A percentile compares a stretch with the other conserved stretches of the same genome.
Conservation (phyloP, 2,797 vertebrate genomes). For the Denticeps clupeoides region DNA sequence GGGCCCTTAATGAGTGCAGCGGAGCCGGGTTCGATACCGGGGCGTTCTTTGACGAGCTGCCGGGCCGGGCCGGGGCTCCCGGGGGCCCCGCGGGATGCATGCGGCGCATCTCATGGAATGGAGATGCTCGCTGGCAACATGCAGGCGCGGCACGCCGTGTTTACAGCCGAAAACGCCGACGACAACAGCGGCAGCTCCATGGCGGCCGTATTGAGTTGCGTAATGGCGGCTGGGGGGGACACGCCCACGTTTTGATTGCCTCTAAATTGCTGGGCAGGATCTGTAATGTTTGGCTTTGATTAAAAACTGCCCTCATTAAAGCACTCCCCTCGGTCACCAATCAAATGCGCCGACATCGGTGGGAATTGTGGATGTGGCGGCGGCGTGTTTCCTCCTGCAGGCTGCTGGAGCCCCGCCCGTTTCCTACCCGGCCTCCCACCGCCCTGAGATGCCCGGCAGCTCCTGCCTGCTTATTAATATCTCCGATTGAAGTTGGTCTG, state of each 20-base stretch:
- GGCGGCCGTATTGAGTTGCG: too few relatives aligned
- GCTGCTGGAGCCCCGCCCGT: conserved; percentile 7
- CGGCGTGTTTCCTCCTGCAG: background rate
- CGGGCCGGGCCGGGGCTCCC: background rate
- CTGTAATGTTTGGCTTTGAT: conserved; percentile 28
- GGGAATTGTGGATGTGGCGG: background rate
- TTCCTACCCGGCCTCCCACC: conserved; percentile 6
- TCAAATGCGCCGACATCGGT: background rate
- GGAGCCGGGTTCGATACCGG: conserved; percentile 39
- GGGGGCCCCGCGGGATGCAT: background rate
- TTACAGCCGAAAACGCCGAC: too few relatives aligned
- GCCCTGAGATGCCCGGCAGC: conserved; percentile 21
- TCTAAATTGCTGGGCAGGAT: conserved; percentile 6
- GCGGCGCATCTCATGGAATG: too few relatives aligned
- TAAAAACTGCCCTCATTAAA: conserved; percentile 25
- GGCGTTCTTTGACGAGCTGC: background rate
- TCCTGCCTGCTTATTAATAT: conserved; percentile 33
- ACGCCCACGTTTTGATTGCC: conserved; percentile 1
- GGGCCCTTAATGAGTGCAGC: conserved; percentile 57
- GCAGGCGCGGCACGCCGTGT: too few relatives aligned
- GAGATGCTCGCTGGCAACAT: too few relatives aligned
- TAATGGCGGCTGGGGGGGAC: too few relatives aligned
- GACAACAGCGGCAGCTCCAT: too few relatives aligned
- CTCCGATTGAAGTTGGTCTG: conserved; percentile 29
- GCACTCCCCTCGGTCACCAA: background rate